Percentiles rank a stretch among this genome's conserved stretches.
These are phyloP conservation scores for Cyphomyrus plagiostoma DNA, from an alignment of 2,113 vertebrate genomes.

Conservation along the genomic window DNA sequence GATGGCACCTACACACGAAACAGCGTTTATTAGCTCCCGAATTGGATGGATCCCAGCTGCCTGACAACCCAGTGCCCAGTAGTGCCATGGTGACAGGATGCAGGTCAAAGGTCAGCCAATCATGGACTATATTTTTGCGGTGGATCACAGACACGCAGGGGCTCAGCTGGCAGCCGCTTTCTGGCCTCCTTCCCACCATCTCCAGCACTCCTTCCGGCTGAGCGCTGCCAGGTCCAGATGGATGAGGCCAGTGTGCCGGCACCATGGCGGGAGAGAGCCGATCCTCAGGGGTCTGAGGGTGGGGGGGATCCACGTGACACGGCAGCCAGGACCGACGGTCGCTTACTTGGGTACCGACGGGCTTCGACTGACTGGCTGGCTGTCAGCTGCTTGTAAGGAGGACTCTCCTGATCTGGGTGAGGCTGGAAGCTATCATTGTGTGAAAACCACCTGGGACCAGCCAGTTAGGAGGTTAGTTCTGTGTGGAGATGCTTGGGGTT, in stretches of 20 bases:
- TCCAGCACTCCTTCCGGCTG: neutral
- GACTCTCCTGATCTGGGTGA: neutral
- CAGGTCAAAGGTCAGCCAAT: conserved; percentile 1
- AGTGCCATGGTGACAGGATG: neutral
- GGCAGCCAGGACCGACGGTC: neutral
- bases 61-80: neutral
- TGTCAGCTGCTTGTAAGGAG: neutral
- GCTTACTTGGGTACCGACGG: neutral
- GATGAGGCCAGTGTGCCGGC: neutral
- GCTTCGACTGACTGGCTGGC: neutral
- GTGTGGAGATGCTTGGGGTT: neutral
- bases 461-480: neutral
- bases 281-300: neutral
- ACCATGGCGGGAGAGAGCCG: too few species aligned
- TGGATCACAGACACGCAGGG: neutral
- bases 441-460: neutral
- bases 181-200: neutral
- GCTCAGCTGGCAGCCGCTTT: neutral
- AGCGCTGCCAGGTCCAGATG: neutral
- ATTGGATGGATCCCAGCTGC: neutral
- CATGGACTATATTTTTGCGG: neutral
- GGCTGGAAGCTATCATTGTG: neutral
- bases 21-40: neutral
- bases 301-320: neutral
- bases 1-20: neutral